Base-by-base conservation (phyloP, 2,888 invertebrate species). In the Pasiphila rectangulata region DNA sequence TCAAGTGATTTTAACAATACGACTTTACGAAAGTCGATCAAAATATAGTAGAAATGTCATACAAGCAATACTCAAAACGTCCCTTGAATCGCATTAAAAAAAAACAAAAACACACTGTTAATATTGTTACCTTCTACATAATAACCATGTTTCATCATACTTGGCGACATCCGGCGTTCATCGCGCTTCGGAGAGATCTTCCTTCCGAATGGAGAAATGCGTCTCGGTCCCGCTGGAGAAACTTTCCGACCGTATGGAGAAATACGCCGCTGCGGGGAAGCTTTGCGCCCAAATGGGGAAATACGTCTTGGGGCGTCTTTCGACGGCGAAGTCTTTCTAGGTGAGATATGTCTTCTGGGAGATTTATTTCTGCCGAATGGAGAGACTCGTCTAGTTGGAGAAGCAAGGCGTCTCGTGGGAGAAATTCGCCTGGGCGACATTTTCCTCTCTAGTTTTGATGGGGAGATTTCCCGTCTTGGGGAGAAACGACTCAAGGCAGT, bases 241-340 rank as follows among this genome's bases (percentile, higher is more conserved):
- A 19, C 17, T 3, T n/a, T 32, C 44, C 53, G 48, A 23, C 35
- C 57, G 4, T 59, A 50, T 3, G 65, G 64, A 16, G 59, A 32
- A 15, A 56, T 45, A 12, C 61, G 40, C 1, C 59, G 21, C 3
- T 30, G 5, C 1, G 47, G 42, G 1, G 48, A 48, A 19, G 39
- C 38, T 57, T 23, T n/a, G 32, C 47, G 20, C 15, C 2, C 21
- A 21, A 6, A 5, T 2, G 49, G 47, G 0, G 52, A 48, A 13
- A 42, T 38, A 21, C 54, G 53, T 3, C 63, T 16, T 16, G n/a
- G n/a, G n/a, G n/a, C n/a, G n/a, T n/a, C n/a, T n/a, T n/a, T n/a
- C n/a, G n/a, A 43, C 16, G 69, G 49, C 4, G 63, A 57, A n/a
- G 47, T 24, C 27, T 59, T 62, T 12, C 54, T 61, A 2, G 67